A percentile compares a stretch with the other conserved stretches of the same genome.
Conservation (phyloP, 2,113 vertebrate genomes). For the Pteruthius melanotis region DNA sequence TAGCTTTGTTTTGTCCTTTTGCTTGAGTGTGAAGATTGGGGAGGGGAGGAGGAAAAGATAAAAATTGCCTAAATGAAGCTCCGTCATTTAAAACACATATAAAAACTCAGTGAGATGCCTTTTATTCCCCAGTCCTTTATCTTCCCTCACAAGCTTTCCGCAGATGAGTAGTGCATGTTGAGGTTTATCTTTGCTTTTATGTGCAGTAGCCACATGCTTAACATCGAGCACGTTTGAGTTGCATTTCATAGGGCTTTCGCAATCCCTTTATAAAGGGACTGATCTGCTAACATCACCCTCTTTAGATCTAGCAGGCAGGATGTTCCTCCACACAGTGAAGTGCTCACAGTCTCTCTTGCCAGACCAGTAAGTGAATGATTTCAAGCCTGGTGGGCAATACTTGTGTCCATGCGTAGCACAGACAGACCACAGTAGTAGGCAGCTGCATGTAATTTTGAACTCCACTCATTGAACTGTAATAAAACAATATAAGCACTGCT, state of each 20-base stretch:
- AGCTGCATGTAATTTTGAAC: constrained; percentile 88
- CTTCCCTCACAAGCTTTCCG: constrained; percentile 69
- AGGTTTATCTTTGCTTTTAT: constrained; percentile 80
- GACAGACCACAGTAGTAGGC: constrained; percentile 79
- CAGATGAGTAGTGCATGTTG: constrained; percentile 72
- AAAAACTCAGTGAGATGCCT: constrained; percentile 73
- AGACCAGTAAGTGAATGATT: constrained; percentile 80
- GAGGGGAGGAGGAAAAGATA: neutral
- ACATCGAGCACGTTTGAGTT: constrained; percentile 72
- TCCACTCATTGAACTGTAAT: constrained; percentile 88
- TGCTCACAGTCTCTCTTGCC: constrained; percentile 68
- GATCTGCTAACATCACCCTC: constrained; percentile 80
- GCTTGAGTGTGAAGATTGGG: constrained; percentile 49
- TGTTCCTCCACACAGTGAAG: constrained; percentile 74
- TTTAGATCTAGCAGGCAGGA: constrained; percentile 77
- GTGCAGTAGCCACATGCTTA: constrained; percentile 77
- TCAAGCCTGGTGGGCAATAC: constrained; percentile 82
- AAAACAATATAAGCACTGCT: constrained; percentile 88
- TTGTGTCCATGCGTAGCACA: constrained; percentile 76
- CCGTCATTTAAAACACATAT: constrained; percentile 72
- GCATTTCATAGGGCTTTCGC: constrained; percentile 76
- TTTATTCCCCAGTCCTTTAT: constrained; percentile 73
- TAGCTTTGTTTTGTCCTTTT: constrained; percentile 67
- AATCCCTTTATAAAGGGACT: constrained; percentile 79
- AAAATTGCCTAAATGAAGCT: constrained; percentile 62